Percentiles rank a stretch among this genome's conserved stretches.
phyloP scores from a whole-genome alignment of 2,113 vertebrate species.

The Carassius gibelio region DNA sequence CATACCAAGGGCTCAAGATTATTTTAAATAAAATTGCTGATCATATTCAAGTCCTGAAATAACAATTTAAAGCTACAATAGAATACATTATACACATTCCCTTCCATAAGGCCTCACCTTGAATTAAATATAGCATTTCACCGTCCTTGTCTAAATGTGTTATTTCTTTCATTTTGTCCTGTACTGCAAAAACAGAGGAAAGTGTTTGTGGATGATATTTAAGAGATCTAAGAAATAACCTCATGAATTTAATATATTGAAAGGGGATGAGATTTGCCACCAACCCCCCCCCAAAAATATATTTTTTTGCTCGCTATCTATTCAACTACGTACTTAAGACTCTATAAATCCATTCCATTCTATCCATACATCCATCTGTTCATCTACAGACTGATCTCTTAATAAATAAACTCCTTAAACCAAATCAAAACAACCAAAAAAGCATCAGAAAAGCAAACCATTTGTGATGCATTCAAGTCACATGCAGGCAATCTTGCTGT shows the following conservation, averaged over 20 bases:
- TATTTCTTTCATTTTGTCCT: not conserved
- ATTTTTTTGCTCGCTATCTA: not conserved
- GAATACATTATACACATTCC: constrained; percentile 28
- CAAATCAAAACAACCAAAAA: not conserved
- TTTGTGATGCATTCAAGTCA: not conserved
- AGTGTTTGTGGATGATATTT: constrained; percentile 4
- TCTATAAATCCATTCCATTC: not conserved
- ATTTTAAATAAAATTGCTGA: not conserved
- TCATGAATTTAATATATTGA: not conserved
- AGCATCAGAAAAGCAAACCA: constrained; percentile 3
- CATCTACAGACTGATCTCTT: not conserved
- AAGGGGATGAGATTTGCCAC: not conserved
- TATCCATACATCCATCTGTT: not conserved
- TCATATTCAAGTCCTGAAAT: constrained; percentile 55
- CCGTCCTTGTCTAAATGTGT: not conserved
- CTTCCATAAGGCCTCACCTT: constrained; percentile 31
- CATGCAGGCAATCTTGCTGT: constrained; percentile 37
- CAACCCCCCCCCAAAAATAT: not conserved
- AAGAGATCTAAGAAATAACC: not conserved
- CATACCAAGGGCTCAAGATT: not conserved
- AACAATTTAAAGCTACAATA: constrained; percentile 49
- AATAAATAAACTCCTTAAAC: not conserved
- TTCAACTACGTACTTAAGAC: not conserved
- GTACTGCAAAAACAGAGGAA: not conserved
- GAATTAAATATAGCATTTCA: not conserved